Evolutionary conservation across 2,888 invertebrate species (phyloP).

Genomic region (Meloe dianella): DNA sequence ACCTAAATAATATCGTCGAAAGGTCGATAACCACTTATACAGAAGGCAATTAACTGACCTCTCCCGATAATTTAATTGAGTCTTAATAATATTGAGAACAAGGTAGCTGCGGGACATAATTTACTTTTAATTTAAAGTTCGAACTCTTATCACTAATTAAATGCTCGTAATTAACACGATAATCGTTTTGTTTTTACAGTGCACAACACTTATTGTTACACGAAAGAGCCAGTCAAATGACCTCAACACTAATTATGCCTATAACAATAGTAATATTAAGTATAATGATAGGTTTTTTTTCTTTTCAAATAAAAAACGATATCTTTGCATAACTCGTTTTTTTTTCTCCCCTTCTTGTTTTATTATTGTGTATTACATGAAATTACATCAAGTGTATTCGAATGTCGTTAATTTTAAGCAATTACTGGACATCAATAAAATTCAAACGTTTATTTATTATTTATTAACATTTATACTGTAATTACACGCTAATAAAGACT

Average conservation of each 20-base stretch:
- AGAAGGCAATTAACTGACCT: no score
- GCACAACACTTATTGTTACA: slow-evolving; percentile 66
- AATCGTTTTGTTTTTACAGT: slow-evolving; percentile 57
- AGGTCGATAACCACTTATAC: no score
- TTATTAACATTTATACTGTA: background rate
- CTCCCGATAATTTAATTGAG: no score
- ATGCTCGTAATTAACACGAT: background rate
- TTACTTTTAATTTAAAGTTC: background rate
- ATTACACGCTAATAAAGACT: background rate
- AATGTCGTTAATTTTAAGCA: background rate
- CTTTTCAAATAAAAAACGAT: background rate
- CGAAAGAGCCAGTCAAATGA: slow-evolving; percentile 52
- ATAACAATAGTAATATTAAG: background rate
- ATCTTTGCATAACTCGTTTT: background rate
- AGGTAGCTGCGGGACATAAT: background rate
- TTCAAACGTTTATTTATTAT: background rate
- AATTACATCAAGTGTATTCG: background rate
- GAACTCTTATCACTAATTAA: background rate
- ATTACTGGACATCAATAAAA: background rate
- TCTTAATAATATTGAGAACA: background rate
- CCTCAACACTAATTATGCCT: background rate
- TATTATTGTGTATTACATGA: background rate
- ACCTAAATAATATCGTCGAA: no score
- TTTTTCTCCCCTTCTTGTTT: no score
- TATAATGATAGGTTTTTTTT: background rate